A percentile compares a stretch with the other conserved stretches of the same genome.
Conservation (phyloP, 2,888 invertebrate genomes). For the Seira sanloemensis region DNA sequence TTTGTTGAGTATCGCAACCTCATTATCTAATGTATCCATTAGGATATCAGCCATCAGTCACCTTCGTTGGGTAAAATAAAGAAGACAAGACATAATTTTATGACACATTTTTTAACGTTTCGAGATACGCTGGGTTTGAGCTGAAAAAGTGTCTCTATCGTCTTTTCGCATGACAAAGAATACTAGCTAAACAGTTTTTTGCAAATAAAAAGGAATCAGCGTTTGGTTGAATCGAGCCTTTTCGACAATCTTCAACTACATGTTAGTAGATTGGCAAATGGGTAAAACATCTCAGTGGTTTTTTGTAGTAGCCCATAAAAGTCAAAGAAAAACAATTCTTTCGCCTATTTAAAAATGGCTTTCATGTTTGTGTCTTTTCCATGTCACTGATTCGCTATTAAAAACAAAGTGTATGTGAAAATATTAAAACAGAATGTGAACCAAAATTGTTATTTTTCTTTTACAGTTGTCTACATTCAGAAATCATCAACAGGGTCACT, state of each 20-base stretch:
- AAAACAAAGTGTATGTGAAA: too few species aligned
- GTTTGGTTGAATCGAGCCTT: background rate
- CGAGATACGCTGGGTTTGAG: background rate
- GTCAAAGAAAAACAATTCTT: too few species aligned
- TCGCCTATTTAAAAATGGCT: too few species aligned
- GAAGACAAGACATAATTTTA: background rate
- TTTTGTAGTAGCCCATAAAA: too few species aligned
- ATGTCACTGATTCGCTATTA: too few species aligned
- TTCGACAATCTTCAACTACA: background rate
- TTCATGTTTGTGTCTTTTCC: too few species aligned
- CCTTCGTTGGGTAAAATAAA: background rate
- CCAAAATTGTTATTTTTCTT: too few species aligned
- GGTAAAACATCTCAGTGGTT: background rate
- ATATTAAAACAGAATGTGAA: too few species aligned
- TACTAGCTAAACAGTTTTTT: too few species aligned
- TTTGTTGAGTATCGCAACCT: constrained; percentile 55
- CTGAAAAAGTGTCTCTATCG: background rate
- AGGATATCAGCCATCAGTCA: constrained; percentile 16
- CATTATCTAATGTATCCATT: constrained; percentile 43
- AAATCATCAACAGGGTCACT: too few species aligned
- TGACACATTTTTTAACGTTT: constrained; percentile 22
- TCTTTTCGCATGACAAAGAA: too few species aligned
- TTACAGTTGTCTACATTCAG: too few species aligned
- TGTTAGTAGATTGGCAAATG: background rate
- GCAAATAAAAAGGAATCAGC: background rate